Base-by-base conservation (phyloP, 2,888 invertebrate species). In the Diarsia brunnea region DNA sequence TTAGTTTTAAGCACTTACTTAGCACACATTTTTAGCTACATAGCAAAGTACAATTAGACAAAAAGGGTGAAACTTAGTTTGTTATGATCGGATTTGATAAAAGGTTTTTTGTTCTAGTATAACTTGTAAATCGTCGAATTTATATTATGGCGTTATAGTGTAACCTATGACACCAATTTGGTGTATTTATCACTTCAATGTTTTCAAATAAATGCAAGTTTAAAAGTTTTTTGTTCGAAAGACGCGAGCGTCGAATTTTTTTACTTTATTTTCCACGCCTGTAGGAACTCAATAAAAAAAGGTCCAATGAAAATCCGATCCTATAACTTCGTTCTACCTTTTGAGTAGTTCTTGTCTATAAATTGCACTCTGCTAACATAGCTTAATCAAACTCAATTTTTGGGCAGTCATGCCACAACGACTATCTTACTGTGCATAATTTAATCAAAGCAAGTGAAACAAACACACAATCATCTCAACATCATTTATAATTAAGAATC, bases 381-480 rank as follows among this genome's bases (percentile, higher is more conserved):
- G n/a, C 31, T 38, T 38, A 69, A 53, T 21, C 16, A 21, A 27
- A n/a, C 16, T 14, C 1, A n/a, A 14, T 16, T 38, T 61, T 70
- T 27, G 10, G 43, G n/a, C n/a, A 43, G 4, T 77, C n/a, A 19
- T 31, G 51, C 47, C 24, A 43, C 49, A 55, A 49, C 21, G 1
- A 69, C 14, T 53, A 8, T 7, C 19, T 16, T 19, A 51, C 24
- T 69, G 43, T 66, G 49, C 63, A 64, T 31, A 47, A 31, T 73
- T 24, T 1, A 43, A 43, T 43, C 63, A 51, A 83, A 67, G 69
- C 27, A 73, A 69, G 69, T 47, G 51, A 63, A 31, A 67, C 47
- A 47, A 4, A 72, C n/a, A 67, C 43, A 61, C 73, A 31, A 11
- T 31, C 43, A 67, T 43, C 58, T 27, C 55, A 66, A 21, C 66